Percentiles rank a stretch among this genome's conserved stretches.
Evolutionary conservation across 2,888 invertebrate genomes (phyloP).

Genomic region (Dolichopus griseipennis): DNA sequence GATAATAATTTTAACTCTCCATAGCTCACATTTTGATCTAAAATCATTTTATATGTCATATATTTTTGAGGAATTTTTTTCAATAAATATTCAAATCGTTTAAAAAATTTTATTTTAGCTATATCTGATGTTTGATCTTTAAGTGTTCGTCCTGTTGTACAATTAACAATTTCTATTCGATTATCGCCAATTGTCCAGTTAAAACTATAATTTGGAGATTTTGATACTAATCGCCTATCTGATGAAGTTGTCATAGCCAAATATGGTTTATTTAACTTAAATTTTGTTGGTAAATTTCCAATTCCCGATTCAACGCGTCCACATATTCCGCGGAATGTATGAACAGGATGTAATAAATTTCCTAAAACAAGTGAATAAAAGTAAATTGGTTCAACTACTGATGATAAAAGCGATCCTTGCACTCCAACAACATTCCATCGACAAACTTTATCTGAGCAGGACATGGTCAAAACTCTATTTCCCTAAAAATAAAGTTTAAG

Average conservation of each 20-base stretch:
- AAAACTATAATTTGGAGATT: neutral
- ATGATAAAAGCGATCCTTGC: neutral
- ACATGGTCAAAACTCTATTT: neutral
- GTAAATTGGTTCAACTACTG: neutral
- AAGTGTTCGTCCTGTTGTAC: neutral
- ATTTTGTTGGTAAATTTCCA: neutral
- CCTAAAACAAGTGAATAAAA: neutral
- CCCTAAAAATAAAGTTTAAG: neutral
- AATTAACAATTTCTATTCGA: neutral
- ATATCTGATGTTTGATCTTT: neutral
- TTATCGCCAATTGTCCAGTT: neutral
- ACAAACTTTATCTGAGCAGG: neutral
- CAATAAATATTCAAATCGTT: neutral
- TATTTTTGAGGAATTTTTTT: neutral
- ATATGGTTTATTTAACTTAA: neutral
- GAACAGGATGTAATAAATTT: neutral
- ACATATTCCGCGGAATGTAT: neutral
- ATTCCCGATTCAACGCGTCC: neutral
- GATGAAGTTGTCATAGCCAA: conserved; percentile 4
- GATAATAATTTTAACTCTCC: neutral
- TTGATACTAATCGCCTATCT: neutral
- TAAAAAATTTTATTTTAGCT: neutral
- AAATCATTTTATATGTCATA: neutral
- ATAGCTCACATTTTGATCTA: neutral
- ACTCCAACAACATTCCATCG: conserved; percentile 3